Conservation (phyloP, 2,888 invertebrate genomes). For the Brachyptera putata region DNA sequence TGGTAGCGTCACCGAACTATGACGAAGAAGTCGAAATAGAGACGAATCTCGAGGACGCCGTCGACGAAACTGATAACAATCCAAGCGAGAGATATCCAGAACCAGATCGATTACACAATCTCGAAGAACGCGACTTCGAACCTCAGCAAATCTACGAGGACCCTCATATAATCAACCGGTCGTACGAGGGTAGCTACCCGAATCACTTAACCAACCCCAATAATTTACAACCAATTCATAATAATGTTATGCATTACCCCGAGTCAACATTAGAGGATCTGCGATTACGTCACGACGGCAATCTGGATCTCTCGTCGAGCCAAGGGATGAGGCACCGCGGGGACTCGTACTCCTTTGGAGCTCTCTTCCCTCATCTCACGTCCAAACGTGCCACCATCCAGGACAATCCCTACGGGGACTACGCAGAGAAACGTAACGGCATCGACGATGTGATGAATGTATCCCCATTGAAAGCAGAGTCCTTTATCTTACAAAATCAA, state of each 20-base stretch:
- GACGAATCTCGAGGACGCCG: slow-evolving; percentile 1
- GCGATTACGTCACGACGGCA: not conserved
- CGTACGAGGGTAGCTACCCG: not conserved
- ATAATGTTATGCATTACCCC: slow-evolving; percentile 11
- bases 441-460: slow-evolving; percentile 10
- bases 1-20: not conserved
- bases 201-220: not conserved
- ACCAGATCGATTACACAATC: not conserved
- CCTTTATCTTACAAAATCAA: not conserved
- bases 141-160: not conserved
- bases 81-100: no score
- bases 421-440: not conserved
- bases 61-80: no score
- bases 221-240: slow-evolving; percentile 8
- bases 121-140: not conserved
- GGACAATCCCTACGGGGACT: not conserved
- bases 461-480: not conserved
- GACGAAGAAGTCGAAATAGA: slow-evolving; percentile 6
- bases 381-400: not conserved
- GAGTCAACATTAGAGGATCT: slow-evolving; percentile 4
- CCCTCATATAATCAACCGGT: not conserved
- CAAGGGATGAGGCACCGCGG: slow-evolving; percentile 9
- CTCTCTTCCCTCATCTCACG: slow-evolving; percentile 10
- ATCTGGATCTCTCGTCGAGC: not conserved
- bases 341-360: slow-evolving; percentile 14